These are phyloP conservation scores for Parazoanthus darwini DNA, from an alignment of 92 coral and sea anemone species.

Conservation along the genomic window DNA sequence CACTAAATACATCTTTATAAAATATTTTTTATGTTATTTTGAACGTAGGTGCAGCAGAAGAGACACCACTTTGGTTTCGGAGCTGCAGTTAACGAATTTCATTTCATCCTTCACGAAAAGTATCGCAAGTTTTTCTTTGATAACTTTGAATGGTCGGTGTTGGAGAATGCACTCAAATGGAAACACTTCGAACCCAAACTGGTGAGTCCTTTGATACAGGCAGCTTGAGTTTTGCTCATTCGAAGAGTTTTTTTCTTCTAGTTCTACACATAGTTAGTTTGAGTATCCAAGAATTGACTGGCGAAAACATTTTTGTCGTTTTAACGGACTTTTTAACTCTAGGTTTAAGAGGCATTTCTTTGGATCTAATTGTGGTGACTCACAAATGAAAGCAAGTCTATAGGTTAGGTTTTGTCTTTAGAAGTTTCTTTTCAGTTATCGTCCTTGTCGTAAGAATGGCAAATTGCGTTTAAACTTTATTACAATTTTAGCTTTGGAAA, in stretches of 20 bases:
- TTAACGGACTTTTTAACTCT: background rate
- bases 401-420: too few relatives aligned
- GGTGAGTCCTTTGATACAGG: slow-evolving; percentile 44
- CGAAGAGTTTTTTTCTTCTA: background rate
- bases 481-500: background rate
- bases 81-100: slow-evolving; percentile 69
- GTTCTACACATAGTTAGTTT: too few relatives aligned
- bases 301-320: background rate
- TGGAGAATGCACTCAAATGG: slow-evolving; percentile 87
- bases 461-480: background rate
- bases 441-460: background rate
- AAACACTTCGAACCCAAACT: slow-evolving; percentile 48
- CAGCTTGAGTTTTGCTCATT: background rate
- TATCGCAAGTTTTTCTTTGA: slow-evolving; percentile 75
- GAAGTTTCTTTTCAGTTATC: too few relatives aligned
- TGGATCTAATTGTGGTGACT: too few relatives aligned
- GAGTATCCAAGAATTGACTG: background rate
- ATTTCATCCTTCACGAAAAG: slow-evolving; percentile 50
- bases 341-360: too few relatives aligned
- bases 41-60: slow-evolving; percentile 66
- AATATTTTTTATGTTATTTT: background rate
- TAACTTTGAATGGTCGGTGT: slow-evolving; percentile 86
- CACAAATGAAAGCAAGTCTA: too few relatives aligned
- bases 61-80: slow-evolving; percentile 86
- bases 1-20: background rate